These are phyloP conservation scores for Platycheirus albimanus DNA, from an alignment of 2,888 invertebrate genomes.

Conservation along the genomic window DNA sequence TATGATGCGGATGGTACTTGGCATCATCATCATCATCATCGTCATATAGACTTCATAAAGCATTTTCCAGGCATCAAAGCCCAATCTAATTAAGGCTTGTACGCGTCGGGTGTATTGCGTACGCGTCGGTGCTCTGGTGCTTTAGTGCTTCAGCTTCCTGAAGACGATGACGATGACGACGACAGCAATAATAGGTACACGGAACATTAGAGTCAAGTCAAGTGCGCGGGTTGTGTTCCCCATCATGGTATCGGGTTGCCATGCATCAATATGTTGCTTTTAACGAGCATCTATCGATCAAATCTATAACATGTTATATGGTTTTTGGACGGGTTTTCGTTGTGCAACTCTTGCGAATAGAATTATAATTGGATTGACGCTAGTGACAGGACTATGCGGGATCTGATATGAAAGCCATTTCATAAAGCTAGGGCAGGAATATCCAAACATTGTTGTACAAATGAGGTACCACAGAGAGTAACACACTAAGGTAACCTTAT, in stretches of 20 bases:
- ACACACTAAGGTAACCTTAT: slow-evolving; percentile 32
- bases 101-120: slow-evolving; percentile 35
- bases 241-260: slow-evolving; percentile 40
- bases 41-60: slow-evolving; percentile 46
- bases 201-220: slow-evolving; percentile 26
- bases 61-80: slow-evolving; percentile 56
- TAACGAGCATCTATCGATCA: slow-evolving; percentile 69
- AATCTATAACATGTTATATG: slow-evolving; percentile 46
- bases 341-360: slow-evolving; percentile 37
- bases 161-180: background rate
- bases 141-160: slow-evolving; percentile 3
- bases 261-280: slow-evolving; percentile 55
- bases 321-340: slow-evolving; percentile 23
- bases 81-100: slow-evolving; percentile 61
- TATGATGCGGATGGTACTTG: slow-evolving; percentile 18
- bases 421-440: background rate
- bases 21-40: slow-evolving; percentile 28
- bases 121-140: slow-evolving; percentile 2
- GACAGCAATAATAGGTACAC: slow-evolving; percentile 3
- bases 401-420: slow-evolving; percentile 5
- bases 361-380: slow-evolving; percentile 63
- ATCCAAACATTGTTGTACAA: background rate
- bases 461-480: background rate
- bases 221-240: slow-evolving; percentile 2
- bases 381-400: slow-evolving; percentile 18